A percentile compares a stretch with the other conserved stretches of the same genome.
These are phyloP conservation scores for Lonchura striata DNA, from an alignment of 2,113 vertebrate genomes.

Conservation along the genomic window DNA sequence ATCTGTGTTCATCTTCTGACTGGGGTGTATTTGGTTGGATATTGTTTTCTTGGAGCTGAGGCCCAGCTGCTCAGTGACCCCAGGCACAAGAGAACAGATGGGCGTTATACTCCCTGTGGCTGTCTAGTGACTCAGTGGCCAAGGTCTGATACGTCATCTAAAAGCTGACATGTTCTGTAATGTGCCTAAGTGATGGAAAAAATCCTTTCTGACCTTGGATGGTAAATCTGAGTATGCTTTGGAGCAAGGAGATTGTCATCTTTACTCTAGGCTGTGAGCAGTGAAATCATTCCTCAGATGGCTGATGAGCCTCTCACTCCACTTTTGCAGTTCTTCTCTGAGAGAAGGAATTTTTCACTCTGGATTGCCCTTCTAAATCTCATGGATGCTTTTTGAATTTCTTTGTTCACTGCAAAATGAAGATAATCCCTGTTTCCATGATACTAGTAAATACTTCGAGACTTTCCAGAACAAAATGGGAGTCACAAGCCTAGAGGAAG, in stretches of 20 bases:
- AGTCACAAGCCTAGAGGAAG: neutral
- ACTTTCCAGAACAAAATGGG: neutral
- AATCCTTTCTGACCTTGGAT: neutral
- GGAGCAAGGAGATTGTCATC: neutral
- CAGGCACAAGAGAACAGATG: neutral
- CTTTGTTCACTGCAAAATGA: neutral
- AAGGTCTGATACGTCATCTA: neutral
- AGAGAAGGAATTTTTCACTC: neutral
- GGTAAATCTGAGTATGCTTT: neutral
- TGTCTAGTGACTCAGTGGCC: neutral
- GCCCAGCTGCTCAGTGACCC: neutral
- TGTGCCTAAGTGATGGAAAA: neutral
- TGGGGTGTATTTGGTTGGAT: neutral
- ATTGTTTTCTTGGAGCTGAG: neutral
- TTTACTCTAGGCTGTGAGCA: neutral
- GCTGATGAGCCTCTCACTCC: neutral
- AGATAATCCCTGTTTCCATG: neutral
- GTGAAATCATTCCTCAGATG: neutral
- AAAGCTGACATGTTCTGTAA: neutral
- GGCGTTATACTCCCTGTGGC: neutral
- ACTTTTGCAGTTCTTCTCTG: neutral
- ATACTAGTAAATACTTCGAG: neutral
- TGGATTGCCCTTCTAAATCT: neutral
- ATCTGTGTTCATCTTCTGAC: neutral
- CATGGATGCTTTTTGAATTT: neutral